phyloP scores from a whole-genome alignment of 53 echinoderm and acorn worm species.

The Paracentrotus lividus region DNA sequence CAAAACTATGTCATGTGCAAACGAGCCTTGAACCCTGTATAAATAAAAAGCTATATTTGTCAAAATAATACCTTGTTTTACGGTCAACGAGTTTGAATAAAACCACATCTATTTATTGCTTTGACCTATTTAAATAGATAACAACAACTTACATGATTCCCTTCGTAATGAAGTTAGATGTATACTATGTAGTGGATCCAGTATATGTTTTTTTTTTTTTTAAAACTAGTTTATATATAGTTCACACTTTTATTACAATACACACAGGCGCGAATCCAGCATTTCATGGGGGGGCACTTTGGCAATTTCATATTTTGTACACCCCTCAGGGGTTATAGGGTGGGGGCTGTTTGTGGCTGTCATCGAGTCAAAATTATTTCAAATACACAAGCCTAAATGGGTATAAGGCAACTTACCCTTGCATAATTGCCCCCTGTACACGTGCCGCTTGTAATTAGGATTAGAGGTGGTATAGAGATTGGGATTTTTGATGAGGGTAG shows the following conservation, averaged over 20 bases:
- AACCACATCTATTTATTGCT: constrained; percentile 19
- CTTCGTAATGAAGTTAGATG: neutral
- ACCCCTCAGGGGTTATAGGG: too few relatives aligned
- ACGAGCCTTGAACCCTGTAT: neutral
- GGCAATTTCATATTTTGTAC: too few relatives aligned
- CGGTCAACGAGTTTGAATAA: neutral
- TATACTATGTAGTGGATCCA: neutral
- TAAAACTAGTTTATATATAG: neutral
- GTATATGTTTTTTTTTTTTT: neutral
- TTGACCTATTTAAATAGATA: neutral
- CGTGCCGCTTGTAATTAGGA: too few relatives aligned
- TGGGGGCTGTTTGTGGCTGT: too few relatives aligned
- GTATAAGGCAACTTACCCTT: too few relatives aligned
- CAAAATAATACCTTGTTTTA: neutral
- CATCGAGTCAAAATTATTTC: too few relatives aligned
- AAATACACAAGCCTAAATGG: too few relatives aligned
- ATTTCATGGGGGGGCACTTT: too few relatives aligned
- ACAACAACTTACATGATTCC: neutral
- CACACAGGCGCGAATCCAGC: too few relatives aligned
- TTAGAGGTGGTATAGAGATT: too few relatives aligned
- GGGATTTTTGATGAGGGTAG: too few relatives aligned
- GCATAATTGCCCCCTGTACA: too few relatives aligned
- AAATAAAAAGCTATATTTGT: constrained; percentile 9
- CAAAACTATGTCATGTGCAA: neutral
- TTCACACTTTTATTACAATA: neutral